phyloP scores from a whole-genome alignment of 2,888 invertebrate genomes.

The Hofmannophila pseudospretella region DNA sequence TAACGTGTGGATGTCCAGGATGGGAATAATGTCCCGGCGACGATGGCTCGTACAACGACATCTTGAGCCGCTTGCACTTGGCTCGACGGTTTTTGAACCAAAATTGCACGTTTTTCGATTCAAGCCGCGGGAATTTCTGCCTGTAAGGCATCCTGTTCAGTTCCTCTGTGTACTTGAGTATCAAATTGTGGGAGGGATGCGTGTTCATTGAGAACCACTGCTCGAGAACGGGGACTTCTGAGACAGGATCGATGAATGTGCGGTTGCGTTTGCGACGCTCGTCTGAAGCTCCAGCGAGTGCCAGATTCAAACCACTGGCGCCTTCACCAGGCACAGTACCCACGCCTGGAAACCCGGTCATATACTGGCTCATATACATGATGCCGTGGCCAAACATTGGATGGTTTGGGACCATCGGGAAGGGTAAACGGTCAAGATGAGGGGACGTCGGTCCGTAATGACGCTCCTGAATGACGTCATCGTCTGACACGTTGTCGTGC shows the following conservation, averaged over 20 bases:
- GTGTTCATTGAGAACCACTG: constrained; percentile 99
- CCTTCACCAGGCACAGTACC: constrained; percentile 75
- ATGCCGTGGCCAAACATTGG: constrained; percentile 93
- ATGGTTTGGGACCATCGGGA: constrained; percentile 88
- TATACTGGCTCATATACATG: constrained; percentile 95
- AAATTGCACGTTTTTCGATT: constrained; percentile 99
- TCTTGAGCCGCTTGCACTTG: constrained; percentile 97
- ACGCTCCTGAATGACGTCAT: constrained; percentile 63
- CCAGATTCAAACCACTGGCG: constrained; percentile 80
- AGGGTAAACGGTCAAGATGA: constrained; percentile 76
- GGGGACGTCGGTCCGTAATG: constrained; percentile 61
- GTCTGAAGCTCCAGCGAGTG: constrained; percentile 82
- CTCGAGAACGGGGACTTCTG: constrained; percentile 95
- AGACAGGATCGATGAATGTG: constrained; percentile 99
- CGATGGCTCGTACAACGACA: constrained; percentile 89
- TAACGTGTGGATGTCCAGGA: constrained; percentile 72
- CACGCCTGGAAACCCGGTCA: constrained; percentile 78
- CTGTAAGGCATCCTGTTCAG: constrained; percentile 97
- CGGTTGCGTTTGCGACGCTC: constrained; percentile 96
- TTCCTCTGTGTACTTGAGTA: constrained; percentile 98
- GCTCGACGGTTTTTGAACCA: constrained; percentile 99
- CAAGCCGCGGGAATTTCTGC: constrained; percentile 98
- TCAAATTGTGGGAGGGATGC: constrained; percentile 98
- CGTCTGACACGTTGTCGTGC: constrained; percentile 73
- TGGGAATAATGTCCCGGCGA: constrained; percentile 80